Evolutionary conservation across 1,140 invertebrate genomes (phyloP).

Genomic region (Elymnias hypermnestra): DNA sequence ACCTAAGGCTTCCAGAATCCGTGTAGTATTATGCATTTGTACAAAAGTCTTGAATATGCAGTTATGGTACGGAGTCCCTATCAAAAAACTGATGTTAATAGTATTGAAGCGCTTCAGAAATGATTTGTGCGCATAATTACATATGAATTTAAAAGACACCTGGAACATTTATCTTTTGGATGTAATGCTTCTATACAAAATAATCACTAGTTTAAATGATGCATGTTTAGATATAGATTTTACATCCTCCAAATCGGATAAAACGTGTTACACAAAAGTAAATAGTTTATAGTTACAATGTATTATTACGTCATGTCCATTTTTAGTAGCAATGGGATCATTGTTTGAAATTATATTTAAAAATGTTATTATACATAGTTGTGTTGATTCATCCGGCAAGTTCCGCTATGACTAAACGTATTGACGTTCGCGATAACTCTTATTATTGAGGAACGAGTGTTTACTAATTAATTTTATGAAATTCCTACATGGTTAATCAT

Average conservation of each 20-base stretch:
- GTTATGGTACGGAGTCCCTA: no score
- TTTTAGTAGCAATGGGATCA: neutral
- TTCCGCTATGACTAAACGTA: conserved; percentile 27
- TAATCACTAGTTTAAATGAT: no score
- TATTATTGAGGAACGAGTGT: neutral
- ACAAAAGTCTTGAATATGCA: no score
- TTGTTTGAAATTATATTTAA: conserved; percentile 8
- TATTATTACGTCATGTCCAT: conserved; percentile 10
- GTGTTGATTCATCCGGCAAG: conserved; percentile 24
- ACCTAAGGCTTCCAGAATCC: no score
- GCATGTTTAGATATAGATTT: no score
- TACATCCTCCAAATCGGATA: neutral
- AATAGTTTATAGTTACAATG: neutral
- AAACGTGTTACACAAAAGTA: neutral
- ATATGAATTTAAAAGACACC: no score
- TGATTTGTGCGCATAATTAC: no score
- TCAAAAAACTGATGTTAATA: no score
- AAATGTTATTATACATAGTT: conserved; percentile 2
- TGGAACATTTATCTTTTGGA: no score
- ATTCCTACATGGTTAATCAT: neutral
- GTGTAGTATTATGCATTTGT: no score
- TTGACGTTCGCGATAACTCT: conserved; percentile 22
- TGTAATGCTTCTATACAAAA: no score
- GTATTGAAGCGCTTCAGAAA: no score
- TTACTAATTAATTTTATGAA: conserved; percentile 1